Evolutionary conservation across 2,113 vertebrate species (phyloP).

Genomic region (Albula goreensis): DNA sequence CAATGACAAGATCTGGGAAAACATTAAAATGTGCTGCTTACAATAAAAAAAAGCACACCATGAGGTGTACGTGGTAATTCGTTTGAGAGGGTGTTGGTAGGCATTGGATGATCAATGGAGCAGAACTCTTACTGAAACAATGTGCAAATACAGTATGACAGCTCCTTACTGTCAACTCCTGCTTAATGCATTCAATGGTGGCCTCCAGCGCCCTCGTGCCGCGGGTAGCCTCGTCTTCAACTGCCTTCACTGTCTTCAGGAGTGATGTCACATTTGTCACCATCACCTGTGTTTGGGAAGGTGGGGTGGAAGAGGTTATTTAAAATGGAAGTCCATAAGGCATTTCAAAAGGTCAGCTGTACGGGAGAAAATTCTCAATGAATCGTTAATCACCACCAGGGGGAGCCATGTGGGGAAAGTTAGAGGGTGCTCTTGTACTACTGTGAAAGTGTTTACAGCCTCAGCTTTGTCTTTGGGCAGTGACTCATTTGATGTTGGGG

Average conservation of each 20-base stretch:
- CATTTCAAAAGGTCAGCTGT: neutral
- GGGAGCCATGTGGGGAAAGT: neutral
- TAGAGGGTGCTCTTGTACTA: neutral
- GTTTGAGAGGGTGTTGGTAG: neutral
- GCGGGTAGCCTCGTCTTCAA: slow-evolving; percentile 96
- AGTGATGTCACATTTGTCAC: slow-evolving; percentile 98
- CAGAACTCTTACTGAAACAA: neutral
- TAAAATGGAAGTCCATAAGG: neutral
- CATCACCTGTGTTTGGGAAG: slow-evolving; percentile 81
- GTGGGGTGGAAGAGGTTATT: neutral
- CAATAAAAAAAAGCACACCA: too few species aligned
- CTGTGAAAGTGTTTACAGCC: neutral
- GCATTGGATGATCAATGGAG: too few species aligned
- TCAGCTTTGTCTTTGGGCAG: neutral
- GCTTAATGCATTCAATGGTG: slow-evolving; percentile 96
- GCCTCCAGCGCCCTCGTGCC: slow-evolving; percentile 95
- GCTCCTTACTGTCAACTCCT: slow-evolving; percentile 87
- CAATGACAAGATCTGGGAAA: too few species aligned
- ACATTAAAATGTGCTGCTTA: too few species aligned
- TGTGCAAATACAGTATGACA: neutral
- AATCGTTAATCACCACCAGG: neutral
- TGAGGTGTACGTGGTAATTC: too few species aligned
- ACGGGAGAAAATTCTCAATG: neutral
- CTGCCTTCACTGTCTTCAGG: slow-evolving; percentile 97
- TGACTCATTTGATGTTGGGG: neutral